Conservation (phyloP, 2,113 vertebrate species). For the Phylloscopus whistleri region DNA sequence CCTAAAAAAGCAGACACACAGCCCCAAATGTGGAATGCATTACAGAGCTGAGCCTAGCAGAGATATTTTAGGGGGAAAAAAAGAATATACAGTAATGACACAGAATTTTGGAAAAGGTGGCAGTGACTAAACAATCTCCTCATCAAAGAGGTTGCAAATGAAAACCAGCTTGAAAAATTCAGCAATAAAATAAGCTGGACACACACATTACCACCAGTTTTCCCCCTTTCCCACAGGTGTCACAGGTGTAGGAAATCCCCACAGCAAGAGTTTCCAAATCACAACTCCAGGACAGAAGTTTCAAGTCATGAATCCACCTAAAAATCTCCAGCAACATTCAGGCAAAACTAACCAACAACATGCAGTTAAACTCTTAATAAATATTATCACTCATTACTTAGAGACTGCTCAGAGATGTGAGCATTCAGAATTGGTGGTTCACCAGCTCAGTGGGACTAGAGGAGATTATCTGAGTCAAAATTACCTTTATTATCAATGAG, state of each 20-base stretch:
- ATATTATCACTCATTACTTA: background rate
- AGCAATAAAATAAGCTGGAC: background rate
- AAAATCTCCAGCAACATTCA: background rate
- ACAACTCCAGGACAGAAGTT: background rate
- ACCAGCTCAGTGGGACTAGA: background rate
- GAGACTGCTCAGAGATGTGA: background rate
- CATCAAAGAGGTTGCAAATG: background rate
- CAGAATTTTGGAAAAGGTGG: background rate
- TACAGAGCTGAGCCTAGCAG: background rate
- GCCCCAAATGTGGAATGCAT: rapidly evolving
- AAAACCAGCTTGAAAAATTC: background rate
- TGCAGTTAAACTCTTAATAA: background rate
- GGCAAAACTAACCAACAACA: background rate
- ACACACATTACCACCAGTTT: background rate
- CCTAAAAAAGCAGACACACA: conserved; percentile 73
- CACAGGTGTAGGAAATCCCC: background rate
- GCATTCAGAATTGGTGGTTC: background rate
- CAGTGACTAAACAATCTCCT: background rate
- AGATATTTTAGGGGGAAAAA: rapidly evolving
- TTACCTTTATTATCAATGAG: conserved; percentile 99
- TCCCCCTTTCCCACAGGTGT: background rate
- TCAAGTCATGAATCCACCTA: background rate
- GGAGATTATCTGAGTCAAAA: background rate
- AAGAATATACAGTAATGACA: background rate
- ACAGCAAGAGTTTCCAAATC: background rate